Percentiles rank a stretch among this genome's conserved stretches.
Conservation (phyloP, 2,888 invertebrate genomes). For the Coenonympha glycerion region DNA sequence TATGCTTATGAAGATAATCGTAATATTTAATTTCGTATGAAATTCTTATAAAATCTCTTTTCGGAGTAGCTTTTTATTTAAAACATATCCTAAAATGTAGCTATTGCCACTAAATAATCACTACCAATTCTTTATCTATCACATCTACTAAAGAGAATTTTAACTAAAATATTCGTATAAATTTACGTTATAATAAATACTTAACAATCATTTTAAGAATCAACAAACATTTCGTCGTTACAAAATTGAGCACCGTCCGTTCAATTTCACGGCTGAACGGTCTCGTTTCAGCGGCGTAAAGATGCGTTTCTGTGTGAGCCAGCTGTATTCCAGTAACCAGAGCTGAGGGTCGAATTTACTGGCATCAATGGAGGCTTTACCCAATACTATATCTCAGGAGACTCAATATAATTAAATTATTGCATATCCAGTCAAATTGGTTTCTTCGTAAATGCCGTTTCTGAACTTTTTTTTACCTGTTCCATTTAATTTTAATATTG, state of each 20-base stretch:
- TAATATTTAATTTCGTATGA: background rate
- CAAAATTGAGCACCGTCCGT: conserved; percentile 62
- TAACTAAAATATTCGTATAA: too few species aligned
- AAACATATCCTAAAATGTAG: too few species aligned
- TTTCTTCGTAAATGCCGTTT: too few species aligned
- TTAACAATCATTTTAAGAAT: conserved; percentile 67
- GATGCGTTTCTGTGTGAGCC: conserved; percentile 66
- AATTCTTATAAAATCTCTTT: too few species aligned
- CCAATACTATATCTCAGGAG: conserved; percentile 45
- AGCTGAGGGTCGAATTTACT: conserved; percentile 58
- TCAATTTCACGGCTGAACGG: conserved; percentile 66
- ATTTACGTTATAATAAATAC: conserved; percentile 29
- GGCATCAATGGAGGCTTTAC: conserved; percentile 45
- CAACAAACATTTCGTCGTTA: conserved; percentile 49
- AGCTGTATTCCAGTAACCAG: conserved; percentile 60
- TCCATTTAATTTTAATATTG: too few species aligned
- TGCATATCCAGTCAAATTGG: conserved; percentile 26
- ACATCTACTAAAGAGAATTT: too few species aligned
- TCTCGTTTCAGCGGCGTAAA: conserved; percentile 63
- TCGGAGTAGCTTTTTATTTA: too few species aligned
- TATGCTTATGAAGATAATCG: background rate
- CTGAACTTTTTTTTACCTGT: too few species aligned
- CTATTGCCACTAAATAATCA: too few species aligned
- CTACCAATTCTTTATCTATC: too few species aligned
- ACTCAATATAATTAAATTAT: conserved; percentile 33